Evolutionary conservation across 2,797 vertebrate species (phyloP), one percentile per base, ranked within the genome.

Genomic region (Melanotaenia parkinsoni): DNA sequence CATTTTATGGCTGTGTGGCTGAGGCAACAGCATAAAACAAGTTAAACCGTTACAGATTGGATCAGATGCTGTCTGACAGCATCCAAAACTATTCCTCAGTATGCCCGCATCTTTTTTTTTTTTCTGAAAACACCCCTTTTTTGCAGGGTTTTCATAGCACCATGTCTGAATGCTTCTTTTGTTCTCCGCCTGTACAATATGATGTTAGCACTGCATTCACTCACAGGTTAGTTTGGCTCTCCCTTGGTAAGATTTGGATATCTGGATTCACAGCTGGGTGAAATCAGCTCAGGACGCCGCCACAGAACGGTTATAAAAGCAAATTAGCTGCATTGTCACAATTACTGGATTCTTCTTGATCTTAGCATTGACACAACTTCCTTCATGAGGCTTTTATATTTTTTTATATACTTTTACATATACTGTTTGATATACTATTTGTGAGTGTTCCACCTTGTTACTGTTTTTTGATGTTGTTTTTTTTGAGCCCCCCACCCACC

Each of bases 371-470:
- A 10, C 56, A 13, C 24, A 3, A 35, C 54, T 3, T 32, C 50
- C 22, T 51, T 8, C 50, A 22, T 12, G 22, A 53, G 50, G 50
- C 22, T 24, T 53, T 24, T 24, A 9, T 12, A 62, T 66, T 58
- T 10, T 32, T 32, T 32, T 32, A 32, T 32, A 32, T 32, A 32
- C 32, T 28, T 32, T 32, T 32, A 32, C 32, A 32, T 32, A 32
- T 32, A 32, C 32, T 32, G 6, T 32, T 32, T 32, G 32, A 32
- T 32, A 32, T 32, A 24, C 11, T 4, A 5, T 18, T 24, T 38
- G 33, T 37, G 10, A 53, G 50, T 61, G 56, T 70, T 76, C 58
- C 43, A 67, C 50, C 56, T 69, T 58, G 18, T 72, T 69, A 51
- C 38, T 57, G 40, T 22, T 22, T 50, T 50, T 32, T 32, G 32